Percentiles rank a stretch among this genome's conserved stretches.
Evolutionary conservation across 2,797 vertebrate species (phyloP).

Genomic region (Garrulus glandarius): DNA sequence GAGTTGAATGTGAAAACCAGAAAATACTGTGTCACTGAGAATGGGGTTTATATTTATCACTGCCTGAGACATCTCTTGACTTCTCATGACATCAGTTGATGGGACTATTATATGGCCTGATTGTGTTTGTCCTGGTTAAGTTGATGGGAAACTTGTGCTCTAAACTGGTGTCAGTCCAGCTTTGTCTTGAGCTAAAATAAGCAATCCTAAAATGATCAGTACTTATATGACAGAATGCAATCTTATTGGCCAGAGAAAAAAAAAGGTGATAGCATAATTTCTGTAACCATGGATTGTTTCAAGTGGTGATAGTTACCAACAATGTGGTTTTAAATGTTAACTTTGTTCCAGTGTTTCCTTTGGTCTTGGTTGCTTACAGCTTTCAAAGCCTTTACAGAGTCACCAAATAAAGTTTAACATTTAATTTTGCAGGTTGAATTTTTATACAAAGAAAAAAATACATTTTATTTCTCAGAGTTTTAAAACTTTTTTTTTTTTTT

Average conservation of each 20-base stretch:
- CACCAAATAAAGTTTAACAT: neutral
- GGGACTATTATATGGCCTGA: neutral
- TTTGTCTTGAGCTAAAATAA: neutral
- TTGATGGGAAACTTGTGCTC: neutral
- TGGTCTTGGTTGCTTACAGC: neutral
- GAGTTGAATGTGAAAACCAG: neutral
- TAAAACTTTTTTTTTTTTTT: neutral
- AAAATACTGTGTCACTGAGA: neutral
- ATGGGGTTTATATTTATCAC: neutral
- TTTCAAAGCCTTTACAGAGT: neutral
- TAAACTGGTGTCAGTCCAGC: neutral
- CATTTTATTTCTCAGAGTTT: neutral
- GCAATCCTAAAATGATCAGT: neutral
- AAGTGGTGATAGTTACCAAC: neutral
- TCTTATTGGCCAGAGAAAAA: neutral
- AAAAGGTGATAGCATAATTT: neutral
- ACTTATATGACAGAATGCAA: neutral
- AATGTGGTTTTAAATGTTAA: neutral
- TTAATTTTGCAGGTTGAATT: neutral
- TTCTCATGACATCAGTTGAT: neutral
- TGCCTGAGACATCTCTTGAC: neutral
- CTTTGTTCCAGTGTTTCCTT: neutral
- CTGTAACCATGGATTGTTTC: neutral
- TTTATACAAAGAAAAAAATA: neutral
- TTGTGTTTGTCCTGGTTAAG: neutral